A percentile compares a stretch with the other conserved stretches of the same genome.
These are phyloP conservation scores for Muricea muricata DNA, from an alignment of 92 coral and sea anemone species.

Conservation along the genomic window DNA sequence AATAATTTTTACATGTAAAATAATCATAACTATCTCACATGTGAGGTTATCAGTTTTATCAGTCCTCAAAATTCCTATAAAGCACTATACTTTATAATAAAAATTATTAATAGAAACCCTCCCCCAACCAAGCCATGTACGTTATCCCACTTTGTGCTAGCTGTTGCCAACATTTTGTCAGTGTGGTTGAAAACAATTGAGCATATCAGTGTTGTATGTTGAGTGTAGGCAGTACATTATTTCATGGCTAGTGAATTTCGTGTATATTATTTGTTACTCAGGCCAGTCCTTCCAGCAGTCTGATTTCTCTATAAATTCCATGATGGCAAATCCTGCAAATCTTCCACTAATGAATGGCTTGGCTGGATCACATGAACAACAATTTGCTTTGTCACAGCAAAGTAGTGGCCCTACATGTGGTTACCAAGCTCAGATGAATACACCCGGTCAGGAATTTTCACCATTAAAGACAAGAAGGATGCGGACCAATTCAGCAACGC, in stretches of 20 bases:
- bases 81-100: too few relatives aligned
- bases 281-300: constrained; percentile 25
- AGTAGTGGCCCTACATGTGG: neutral
- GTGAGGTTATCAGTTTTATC: too few relatives aligned
- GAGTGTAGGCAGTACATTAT: too few relatives aligned
- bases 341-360: neutral
- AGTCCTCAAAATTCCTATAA: too few relatives aligned
- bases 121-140: too few relatives aligned
- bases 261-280: neutral
- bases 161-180: neutral
- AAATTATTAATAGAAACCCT: too few relatives aligned
- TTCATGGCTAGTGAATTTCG: too few relatives aligned
- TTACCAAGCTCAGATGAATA: constrained; percentile 17
- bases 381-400: neutral
- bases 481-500: constrained; percentile 47
- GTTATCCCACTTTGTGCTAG: too few relatives aligned
- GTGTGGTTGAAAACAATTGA: neutral
- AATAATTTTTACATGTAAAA: too few relatives aligned
- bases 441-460: constrained; percentile 56
- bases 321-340: neutral
- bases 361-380: constrained; percentile 5
- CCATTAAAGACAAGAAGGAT: constrained; percentile 88
- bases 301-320: constrained; percentile 1
- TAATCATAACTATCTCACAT: too few relatives aligned
- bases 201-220: too few relatives aligned